Base-by-base conservation (phyloP, 2,113 vertebrate genomes). In the Toxotes jaculatrix region DNA sequence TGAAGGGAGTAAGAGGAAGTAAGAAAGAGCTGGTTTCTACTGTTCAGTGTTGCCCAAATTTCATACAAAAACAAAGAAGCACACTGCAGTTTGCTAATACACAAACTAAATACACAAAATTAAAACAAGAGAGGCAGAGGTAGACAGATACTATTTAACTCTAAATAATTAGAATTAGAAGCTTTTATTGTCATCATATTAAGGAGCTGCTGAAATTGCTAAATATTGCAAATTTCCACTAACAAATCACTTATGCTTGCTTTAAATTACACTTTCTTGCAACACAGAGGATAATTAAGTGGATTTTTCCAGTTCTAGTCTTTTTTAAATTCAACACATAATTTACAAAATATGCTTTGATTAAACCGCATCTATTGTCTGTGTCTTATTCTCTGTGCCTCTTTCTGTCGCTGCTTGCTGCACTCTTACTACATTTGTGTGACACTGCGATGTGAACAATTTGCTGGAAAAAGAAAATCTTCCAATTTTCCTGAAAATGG, bases 331-430 rank as follows among this genome's bases (percentile, higher is more conserved):
- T 65, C 0, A n/a, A 21, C 47, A 49, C 49, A 65, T 62, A n/a
- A 27, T 65, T 77, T 42, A 16, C 36, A 74, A 63, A 65, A 65
- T 32, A 34, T 1, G 10, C 60, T 87, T 76, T 71, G 32, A 71
- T 74, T 19, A 4, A 77, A 85, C 47, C 23, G 51, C 21, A 23
- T 82, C 57, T 49, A 66, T 77, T 83, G 70, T 88, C 43, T 80
- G 74, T 31, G 38, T 77, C 14, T 62, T 32, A 47, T 42, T 60
- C 53, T 62, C 40, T 27, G 23, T 31, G 34, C 51, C 36, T 77
- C 42, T 13, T 43, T 84, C 53, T 42, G 60, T 64, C 9, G 14
- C 36, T 61, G 62, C 74, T 47, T 67, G 36, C 56, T 56, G 70
- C 45, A 57, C 10, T 38, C 7, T 57, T 61, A 65, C 36, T 31